phyloP scores from a whole-genome alignment of 2,888 invertebrate species.

The Pemphredon lugubris region DNA sequence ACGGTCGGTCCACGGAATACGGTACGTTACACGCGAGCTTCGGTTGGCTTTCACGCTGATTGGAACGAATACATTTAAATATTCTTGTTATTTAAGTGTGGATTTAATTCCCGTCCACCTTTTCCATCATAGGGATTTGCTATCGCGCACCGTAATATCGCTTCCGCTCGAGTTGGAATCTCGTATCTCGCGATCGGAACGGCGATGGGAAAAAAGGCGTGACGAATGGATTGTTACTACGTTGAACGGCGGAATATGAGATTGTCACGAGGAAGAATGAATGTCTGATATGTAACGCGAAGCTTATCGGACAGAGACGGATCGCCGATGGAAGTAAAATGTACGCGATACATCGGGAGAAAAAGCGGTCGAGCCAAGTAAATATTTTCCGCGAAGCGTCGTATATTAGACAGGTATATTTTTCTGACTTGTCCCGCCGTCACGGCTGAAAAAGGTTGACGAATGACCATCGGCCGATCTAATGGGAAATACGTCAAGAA shows the following conservation, averaged over 20 bases:
- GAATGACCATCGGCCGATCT: conserved; percentile 12
- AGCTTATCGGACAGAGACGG: conserved; percentile 20
- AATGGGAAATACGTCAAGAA: conserved; percentile 27
- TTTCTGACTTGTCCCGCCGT: neutral
- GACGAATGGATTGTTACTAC: conserved; percentile 38
- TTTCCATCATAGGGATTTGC: no score
- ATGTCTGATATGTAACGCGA: conserved; percentile 21
- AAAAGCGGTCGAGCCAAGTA: conserved; percentile 3
- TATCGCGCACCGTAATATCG: no score
- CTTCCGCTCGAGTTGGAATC: no score
- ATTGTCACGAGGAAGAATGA: conserved; percentile 23
- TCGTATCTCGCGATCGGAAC: neutral
- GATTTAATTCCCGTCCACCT: no score
- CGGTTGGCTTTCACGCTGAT: no score
- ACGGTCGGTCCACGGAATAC: no score
- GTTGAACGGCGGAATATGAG: conserved; percentile 16
- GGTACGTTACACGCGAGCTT: no score
- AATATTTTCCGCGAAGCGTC: conserved; percentile 2
- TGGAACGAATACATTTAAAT: no score
- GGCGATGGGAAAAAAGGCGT: neutral
- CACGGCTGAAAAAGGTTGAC: conserved; percentile 12
- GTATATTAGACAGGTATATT: conserved; percentile 10
- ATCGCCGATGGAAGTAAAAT: conserved; percentile 17
- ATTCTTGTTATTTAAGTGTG: no score
- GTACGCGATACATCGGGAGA: conserved; percentile 1